Evolutionary conservation across 2,888 invertebrate species (phyloP), one percentile per base, ranked within the genome.

Genomic region (Agriopis aurantiaria): DNA sequence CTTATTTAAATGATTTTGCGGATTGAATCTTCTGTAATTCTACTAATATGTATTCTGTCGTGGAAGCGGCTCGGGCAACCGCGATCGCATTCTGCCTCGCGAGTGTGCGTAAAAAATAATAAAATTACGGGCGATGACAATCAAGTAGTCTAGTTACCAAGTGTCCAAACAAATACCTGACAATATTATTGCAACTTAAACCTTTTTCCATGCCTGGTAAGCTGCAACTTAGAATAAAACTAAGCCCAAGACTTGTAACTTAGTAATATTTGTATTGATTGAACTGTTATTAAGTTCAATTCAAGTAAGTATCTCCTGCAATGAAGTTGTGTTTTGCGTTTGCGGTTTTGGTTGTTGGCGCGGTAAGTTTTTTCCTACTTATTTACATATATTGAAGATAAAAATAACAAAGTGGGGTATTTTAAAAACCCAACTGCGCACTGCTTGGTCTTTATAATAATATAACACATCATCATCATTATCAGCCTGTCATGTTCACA

Each of bases 301-400:
- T 7, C 23, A 52, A 57, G 62, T 62, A 57, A 40, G 17, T 10
- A 3, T n/a, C 9, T 57, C 57, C 41, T 5, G 40, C 11, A 14
- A 58, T 57, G 23, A 68, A 62, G 69, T 69, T 65, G 56, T 65
- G 56, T 53, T 8, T 65, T 17, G 33, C 65, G 51, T 57, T 69
- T 41, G 6, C 17, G 8, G 14, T 8, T 9, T 46, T 69, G 10
- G 7, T 65, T 51, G 45, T 8, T 46, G 40, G 14, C 46, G 49
- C 40, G 6, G 69, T 65, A 52, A 69, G 68, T 63, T 56, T 14
- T 48, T 51, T 60, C 7, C 12, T 6, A 33, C 33, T 43, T 8
- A 51, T 0, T 67, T 56, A 0, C 7, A 14, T 33, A 23, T n/a
- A 23, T 23, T 23, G 17, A 23, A 23, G 17, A 23, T 23, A 23